phyloP scores from a whole-genome alignment of 2,888 invertebrate species.

The Epiblema foenella region DNA sequence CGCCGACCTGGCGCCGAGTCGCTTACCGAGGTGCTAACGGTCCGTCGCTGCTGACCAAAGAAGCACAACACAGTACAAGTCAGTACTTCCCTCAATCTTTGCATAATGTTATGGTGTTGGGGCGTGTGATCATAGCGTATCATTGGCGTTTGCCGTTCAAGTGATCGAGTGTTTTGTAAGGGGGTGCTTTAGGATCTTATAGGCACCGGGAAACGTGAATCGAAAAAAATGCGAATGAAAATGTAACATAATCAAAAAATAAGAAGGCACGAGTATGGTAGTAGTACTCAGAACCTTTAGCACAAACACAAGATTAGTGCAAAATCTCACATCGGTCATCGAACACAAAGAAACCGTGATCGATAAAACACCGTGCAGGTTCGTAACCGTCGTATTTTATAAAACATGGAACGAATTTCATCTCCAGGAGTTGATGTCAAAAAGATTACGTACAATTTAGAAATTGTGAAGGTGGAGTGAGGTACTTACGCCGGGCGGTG shows the following conservation, averaged over 20 bases:
- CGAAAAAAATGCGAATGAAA: conserved; percentile 33
- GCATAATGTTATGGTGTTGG: conserved; percentile 62
- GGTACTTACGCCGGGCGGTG: conserved; percentile 90
- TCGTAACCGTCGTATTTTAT: neutral
- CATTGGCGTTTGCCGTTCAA: conserved; percentile 45
- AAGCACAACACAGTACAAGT: conserved; percentile 83
- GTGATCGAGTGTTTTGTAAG: conserved; percentile 27
- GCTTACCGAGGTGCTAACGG: conserved; percentile 84
- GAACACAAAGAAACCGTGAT: conserved; percentile 1
- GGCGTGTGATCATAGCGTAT: conserved; percentile 55
- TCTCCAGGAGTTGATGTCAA: conserved; percentile 1
- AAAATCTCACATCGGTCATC: neutral
- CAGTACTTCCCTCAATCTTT: conserved; percentile 80
- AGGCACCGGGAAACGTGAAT: conserved; percentile 23
- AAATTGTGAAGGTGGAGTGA: conserved; percentile 32
- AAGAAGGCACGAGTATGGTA: conserved; percentile 8
- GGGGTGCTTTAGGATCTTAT: conserved; percentile 30
- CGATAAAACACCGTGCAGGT: conserved; percentile 18
- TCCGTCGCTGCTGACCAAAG: conserved; percentile 85
- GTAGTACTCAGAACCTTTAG: conserved; percentile 9
- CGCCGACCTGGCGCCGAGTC: conserved; percentile 61
- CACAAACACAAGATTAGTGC: conserved; percentile 1
- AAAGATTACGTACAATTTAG: neutral
- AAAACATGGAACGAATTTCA: conserved; percentile 7
- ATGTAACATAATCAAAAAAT: conserved; percentile 29